phyloP scores from a whole-genome alignment of 1,140 invertebrate genomes.

The Leptopilina boulardi region DNA sequence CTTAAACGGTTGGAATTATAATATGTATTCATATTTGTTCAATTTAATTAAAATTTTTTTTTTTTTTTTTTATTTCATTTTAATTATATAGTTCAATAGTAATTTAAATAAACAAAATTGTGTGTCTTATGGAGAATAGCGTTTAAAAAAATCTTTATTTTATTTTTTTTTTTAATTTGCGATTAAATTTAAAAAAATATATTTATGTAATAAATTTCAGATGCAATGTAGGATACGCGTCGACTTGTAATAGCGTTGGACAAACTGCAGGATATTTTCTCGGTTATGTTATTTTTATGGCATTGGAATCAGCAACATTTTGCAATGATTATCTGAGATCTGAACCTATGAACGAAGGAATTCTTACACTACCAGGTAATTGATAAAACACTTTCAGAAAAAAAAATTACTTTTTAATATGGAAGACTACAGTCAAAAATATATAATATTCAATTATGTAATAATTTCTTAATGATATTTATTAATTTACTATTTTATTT shows the following conservation, averaged over 20 bases:
- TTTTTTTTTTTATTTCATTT: no score
- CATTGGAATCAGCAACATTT: constrained; percentile 97
- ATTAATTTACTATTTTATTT: no score
- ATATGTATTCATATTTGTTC: neutral
- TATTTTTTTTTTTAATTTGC: neutral
- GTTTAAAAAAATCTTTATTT: neutral
- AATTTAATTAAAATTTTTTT: constrained; percentile 4
- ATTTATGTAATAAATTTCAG: constrained; percentile 63
- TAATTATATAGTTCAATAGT: no score
- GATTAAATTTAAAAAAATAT: neutral
- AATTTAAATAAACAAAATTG: no score
- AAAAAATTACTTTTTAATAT: neutral
- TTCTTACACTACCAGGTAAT: constrained; percentile 91
- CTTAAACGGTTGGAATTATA: constrained; percentile 82
- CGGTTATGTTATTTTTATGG: constrained; percentile 97
- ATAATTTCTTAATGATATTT: no score
- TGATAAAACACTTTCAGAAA: constrained; percentile 13
- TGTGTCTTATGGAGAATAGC: no score
- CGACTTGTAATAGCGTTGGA: constrained; percentile 98
- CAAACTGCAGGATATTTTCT: constrained; percentile 99
- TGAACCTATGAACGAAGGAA: constrained; percentile 81
- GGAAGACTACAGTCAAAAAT: neutral
- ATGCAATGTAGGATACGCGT: constrained; percentile 98
- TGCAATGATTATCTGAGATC: constrained; percentile 94
- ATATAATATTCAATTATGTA: neutral